Percentiles rank a stretch among this genome's conserved stretches.
Evolutionary conservation across 2,888 invertebrate genomes (phyloP).

Genomic region (Chymomyza procnemis): DNA sequence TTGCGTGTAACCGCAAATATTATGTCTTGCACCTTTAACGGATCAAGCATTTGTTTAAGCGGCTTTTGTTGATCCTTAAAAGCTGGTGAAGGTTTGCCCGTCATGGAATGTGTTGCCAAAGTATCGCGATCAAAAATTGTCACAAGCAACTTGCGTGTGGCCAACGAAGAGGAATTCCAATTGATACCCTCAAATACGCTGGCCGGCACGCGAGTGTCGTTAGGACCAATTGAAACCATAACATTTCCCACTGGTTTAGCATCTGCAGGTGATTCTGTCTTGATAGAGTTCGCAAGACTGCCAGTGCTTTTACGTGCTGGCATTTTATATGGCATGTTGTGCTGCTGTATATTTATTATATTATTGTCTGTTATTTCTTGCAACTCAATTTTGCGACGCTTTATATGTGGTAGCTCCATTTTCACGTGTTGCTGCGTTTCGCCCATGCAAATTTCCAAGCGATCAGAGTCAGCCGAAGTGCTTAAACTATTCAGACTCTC

Average conservation of each 20-base stretch:
- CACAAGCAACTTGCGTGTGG: slow-evolving; percentile 81
- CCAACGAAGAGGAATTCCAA: slow-evolving; percentile 80
- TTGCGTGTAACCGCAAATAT: slow-evolving; percentile 80
- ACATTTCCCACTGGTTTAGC: slow-evolving; percentile 34
- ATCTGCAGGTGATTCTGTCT: not conserved
- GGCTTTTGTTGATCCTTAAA: slow-evolving; percentile 76
- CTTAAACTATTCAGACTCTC: slow-evolving; percentile 62
- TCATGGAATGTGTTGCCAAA: slow-evolving; percentile 82
- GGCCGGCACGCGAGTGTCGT: slow-evolving; percentile 77
- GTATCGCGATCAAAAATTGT: slow-evolving; percentile 81
- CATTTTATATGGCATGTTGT: slow-evolving; percentile 25
- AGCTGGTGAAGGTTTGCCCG: slow-evolving; percentile 82
- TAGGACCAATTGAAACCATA: slow-evolving; percentile 77
- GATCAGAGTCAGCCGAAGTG: slow-evolving; percentile 67
- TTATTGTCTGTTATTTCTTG: slow-evolving; percentile 17
- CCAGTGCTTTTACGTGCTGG: slow-evolving; percentile 14
- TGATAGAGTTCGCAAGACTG: not conserved
- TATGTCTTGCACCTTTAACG: slow-evolving; percentile 80
- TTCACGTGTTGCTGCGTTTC: slow-evolving; percentile 33
- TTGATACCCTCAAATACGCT: slow-evolving; percentile 80
- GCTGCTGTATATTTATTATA: not conserved
- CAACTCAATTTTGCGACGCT: slow-evolving; percentile 53
- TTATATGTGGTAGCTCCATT: slow-evolving; percentile 22
- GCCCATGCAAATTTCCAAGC: slow-evolving; percentile 68
- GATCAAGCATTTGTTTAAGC: slow-evolving; percentile 78